Base-by-base conservation (phyloP, 2,113 vertebrate genomes). In the Myxocyprinus asiaticus region DNA sequence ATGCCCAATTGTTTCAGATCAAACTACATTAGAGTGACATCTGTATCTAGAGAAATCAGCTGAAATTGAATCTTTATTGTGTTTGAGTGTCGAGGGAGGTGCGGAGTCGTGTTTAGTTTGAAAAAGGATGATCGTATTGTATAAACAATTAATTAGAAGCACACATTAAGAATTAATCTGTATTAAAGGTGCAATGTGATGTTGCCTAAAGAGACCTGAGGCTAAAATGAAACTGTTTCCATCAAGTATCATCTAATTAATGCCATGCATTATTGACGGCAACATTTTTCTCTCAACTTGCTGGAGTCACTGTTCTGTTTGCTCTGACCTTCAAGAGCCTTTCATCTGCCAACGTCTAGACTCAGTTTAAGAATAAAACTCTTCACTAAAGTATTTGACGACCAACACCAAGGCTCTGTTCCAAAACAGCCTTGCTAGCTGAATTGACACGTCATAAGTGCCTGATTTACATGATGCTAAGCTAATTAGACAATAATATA, bases 171-270 rank as follows among this genome's bases (percentile, higher is more conserved):
- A 88, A 90, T 90, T 91, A 88, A 92, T 91, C 84, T 42, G 74
- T 87, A 90, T 90, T 91, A 88, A 92, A 88, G 87, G 84, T 87
- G 88, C 89, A 89, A 90, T 90, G 92, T 85, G 90, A 89, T 89
- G 89, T 90, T 81, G 84, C 85, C 89, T 85, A 83, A 78, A 92
- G 88, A 89, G 80, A 78, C 82, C 77, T 64, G 48, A 71, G 81
- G 86, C 85, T 80, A 62, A 86, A 84, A 80, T 82, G 87, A 90
- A 86, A 33, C 22, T 33, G 22, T 33, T 33, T 87, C 82, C 88
- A 92, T 92, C 91, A 91, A 91, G 85, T 88, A 80, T 85, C 78
- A 76, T 80, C 85, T 92, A 90, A 92, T 89, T 91, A 90, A 91
- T 85, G 81, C 48, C 78, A 86, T 91, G 78, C 90, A 90, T 90